These are phyloP conservation scores for Electrophaes corylata DNA, from an alignment of 2,888 invertebrate genomes.

Conservation along the genomic window DNA sequence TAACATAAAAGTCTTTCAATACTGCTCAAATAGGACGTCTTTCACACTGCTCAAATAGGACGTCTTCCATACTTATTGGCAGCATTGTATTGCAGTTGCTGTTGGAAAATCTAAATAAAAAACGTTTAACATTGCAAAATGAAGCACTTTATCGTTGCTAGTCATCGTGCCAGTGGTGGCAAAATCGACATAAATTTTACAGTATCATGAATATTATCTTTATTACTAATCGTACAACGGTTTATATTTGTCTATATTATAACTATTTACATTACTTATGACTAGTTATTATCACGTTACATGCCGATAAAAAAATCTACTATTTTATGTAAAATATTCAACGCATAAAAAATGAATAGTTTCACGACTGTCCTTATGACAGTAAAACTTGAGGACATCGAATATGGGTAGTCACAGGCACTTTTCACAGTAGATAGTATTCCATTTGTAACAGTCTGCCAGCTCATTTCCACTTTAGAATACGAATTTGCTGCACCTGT, in stretches of 20 bases:
- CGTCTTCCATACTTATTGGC: constrained; percentile 25
- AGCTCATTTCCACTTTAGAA: too few relatives aligned
- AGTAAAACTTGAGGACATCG: too few relatives aligned
- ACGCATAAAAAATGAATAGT: constrained; percentile 25
- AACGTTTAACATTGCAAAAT: not conserved
- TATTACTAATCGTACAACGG: constrained; percentile 56
- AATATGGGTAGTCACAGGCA: too few relatives aligned
- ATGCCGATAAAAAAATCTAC: constrained; percentile 50
- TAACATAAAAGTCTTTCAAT: constrained; percentile 47
- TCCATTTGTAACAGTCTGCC: too few relatives aligned
- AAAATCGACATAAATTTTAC: constrained; percentile 41
- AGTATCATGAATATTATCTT: constrained; percentile 52
- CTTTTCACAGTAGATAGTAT: too few relatives aligned
- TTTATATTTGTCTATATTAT: constrained; percentile 57
- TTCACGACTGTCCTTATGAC: not conserved
- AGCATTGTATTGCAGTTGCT: not conserved
- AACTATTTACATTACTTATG: constrained; percentile 72
- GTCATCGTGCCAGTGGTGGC: not conserved
- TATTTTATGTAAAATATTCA: constrained; percentile 33
- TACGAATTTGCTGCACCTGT: too few relatives aligned
- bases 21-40: constrained; percentile 23
- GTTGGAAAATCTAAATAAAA: not conserved
- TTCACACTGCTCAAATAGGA: constrained; percentile 24
- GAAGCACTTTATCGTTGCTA: not conserved
- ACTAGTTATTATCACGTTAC: constrained; percentile 84